Base-by-base conservation (phyloP, 2,888 invertebrate species). In the Laspeyria flexula region DNA sequence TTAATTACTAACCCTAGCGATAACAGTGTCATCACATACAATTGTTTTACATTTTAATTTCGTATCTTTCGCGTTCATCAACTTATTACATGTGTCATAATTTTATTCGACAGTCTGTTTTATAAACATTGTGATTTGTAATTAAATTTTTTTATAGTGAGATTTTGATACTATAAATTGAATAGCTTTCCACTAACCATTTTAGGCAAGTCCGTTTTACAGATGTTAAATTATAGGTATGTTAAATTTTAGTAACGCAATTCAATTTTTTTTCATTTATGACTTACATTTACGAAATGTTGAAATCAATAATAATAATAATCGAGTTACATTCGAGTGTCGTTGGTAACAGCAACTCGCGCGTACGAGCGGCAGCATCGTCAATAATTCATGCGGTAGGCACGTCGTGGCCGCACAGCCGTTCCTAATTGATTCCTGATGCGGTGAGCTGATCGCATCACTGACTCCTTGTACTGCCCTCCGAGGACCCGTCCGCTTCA, bases 401-500 rank as follows among this genome's bases (percentile, higher is more conserved):
- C 88, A 83, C 88, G 85, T 83, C 84, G 88, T 86, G 81, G 87
- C 83, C 83, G 83, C 79, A 51, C 85, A 84, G 87, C 86, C 88
- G 88, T 83, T 83, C 88, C 85, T 90, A 90, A 91, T 91, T 91
- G 91, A 91, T 90, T 90, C 88, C 90, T 91, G 91, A 89, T 88
- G 88, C 85, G 85, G 86, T 81, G 86, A 85, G 85, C 83, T 80
- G 86, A 83, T 83, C 90, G 90, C 90, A 87, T 90, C 90, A 88
- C 88, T 88, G 89, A 79, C 85, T 88, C 84, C 88, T 88, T 89
- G 80, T 83, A 75, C 84, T 81, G 81, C 85, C 84, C 85, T 85
- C 83, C 67, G 79, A 83, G 82, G 85, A 86, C 80, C 83, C 80
- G 67, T 77, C 78, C 88, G 90, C 86, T 85, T 88, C 88, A 89